Conservation (phyloP, 2,113 vertebrate genomes). For the Condylura cristata region DNA sequence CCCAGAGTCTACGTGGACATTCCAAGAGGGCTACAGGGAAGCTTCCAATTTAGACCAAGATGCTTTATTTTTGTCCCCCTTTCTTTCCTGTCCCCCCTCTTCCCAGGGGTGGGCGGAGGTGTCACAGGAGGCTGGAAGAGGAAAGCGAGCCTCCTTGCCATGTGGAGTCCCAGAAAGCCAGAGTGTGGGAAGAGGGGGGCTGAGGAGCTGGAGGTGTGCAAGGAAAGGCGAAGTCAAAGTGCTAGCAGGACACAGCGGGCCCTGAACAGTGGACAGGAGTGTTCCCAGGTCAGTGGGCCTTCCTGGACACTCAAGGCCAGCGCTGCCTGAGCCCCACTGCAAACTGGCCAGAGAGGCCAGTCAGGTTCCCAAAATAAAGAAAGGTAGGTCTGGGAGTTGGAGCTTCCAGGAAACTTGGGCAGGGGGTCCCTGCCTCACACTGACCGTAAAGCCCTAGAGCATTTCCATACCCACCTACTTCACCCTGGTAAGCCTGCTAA, state of each 20-base stretch:
- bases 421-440: neutral
- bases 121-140: neutral
- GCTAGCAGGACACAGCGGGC: neutral
- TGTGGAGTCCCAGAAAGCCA: neutral
- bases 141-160: neutral
- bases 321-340: neutral
- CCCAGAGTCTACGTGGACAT: slow-evolving; percentile 44
- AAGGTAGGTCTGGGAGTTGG: neutral
- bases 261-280: no score
- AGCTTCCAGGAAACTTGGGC: neutral
- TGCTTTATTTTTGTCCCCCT: neutral
- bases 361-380: neutral
- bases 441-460: neutral
- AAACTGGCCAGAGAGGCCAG: neutral
- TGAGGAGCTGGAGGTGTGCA: neutral
- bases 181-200: neutral
- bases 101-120: neutral
- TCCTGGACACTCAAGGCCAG: neutral
- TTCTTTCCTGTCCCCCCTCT: slow-evolving; percentile 28
- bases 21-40: slow-evolving; percentile 53
- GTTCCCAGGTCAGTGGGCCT: neutral
- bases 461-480: no score
- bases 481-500: neutral
- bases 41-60: slow-evolving; percentile 8
- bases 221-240: neutral